Conservation (phyloP, 2,113 vertebrate genomes). For the Bubalus kerabau region DNA sequence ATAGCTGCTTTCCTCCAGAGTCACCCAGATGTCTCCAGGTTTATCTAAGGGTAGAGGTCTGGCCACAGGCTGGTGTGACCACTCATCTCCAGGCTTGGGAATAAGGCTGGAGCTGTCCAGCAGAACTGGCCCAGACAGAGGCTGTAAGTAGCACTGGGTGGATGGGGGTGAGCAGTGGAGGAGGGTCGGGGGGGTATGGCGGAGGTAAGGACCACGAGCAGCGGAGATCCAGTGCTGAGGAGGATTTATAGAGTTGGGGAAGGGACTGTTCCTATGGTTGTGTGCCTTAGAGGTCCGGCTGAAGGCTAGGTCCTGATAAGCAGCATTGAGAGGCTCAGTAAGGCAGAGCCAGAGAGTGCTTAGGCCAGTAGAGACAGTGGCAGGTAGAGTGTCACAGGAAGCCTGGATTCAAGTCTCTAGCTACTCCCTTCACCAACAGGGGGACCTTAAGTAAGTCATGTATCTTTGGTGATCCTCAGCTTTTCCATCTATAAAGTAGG, state of each 20-base stretch:
- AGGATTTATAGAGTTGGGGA: background rate
- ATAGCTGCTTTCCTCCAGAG: background rate
- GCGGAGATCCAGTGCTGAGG: background rate
- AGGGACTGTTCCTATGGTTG: background rate
- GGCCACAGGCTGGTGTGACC: background rate
- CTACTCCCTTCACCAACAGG: background rate
- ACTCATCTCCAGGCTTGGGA: background rate
- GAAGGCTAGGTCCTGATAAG: background rate
- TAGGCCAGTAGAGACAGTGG: background rate
- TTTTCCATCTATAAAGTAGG: background rate
- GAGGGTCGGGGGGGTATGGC: rapidly evolving
- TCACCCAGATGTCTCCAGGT: background rate
- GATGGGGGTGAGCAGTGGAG: background rate
- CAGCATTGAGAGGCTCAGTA: background rate
- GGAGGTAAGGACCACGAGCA: background rate
- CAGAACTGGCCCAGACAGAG: background rate
- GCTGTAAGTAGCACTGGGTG: background rate
- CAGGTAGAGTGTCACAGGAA: background rate
- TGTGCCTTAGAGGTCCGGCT: background rate
- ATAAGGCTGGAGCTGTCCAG: background rate
- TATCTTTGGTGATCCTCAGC: background rate
- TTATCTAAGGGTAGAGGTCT: background rate
- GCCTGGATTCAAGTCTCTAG: background rate
- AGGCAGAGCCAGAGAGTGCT: background rate
- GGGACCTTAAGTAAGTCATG: background rate